Evolutionary conservation across 53 echinoderm and acorn worm species (phyloP).

Genomic region (Temnopleurus reevesii): DNA sequence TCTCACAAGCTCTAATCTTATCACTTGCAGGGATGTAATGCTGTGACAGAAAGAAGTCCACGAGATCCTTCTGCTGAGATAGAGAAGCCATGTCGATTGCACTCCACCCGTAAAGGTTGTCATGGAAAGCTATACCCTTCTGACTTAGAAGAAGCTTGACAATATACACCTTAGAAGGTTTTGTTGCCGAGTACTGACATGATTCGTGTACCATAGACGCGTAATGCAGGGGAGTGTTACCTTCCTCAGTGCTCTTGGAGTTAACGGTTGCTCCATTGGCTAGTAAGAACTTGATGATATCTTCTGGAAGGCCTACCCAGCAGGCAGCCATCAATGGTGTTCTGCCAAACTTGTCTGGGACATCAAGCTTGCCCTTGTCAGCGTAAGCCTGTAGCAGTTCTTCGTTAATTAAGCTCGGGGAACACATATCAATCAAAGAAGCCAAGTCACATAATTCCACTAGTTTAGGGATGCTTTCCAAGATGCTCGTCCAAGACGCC

Average conservation of each 20-base stretch:
- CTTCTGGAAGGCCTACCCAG: not conserved
- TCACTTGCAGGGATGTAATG: not conserved
- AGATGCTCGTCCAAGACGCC: no score
- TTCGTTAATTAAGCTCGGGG: no score
- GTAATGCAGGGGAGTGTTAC: not conserved
- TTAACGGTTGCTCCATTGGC: not conserved
- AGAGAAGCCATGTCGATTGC: not conserved
- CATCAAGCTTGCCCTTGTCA: not conserved
- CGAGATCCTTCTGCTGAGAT: not conserved
- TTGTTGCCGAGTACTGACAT: not conserved
- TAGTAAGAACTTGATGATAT: not conserved
- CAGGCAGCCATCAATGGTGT: slow-evolving; percentile 26
- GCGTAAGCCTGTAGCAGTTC: no score
- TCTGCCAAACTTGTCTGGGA: not conserved
- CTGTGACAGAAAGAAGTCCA: not conserved
- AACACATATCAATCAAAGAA: no score
- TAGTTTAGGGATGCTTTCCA: no score
- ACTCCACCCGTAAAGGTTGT: not conserved
- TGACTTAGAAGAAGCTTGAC: not conserved
- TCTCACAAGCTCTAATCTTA: slow-evolving; percentile 5
- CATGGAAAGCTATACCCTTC: not conserved
- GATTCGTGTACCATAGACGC: not conserved
- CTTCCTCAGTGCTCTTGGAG: not conserved
- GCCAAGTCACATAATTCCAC: no score
- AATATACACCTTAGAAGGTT: slow-evolving; percentile 3